phyloP scores from a whole-genome alignment of 2,797 vertebrate species.

The Trachops cirrhosus region DNA sequence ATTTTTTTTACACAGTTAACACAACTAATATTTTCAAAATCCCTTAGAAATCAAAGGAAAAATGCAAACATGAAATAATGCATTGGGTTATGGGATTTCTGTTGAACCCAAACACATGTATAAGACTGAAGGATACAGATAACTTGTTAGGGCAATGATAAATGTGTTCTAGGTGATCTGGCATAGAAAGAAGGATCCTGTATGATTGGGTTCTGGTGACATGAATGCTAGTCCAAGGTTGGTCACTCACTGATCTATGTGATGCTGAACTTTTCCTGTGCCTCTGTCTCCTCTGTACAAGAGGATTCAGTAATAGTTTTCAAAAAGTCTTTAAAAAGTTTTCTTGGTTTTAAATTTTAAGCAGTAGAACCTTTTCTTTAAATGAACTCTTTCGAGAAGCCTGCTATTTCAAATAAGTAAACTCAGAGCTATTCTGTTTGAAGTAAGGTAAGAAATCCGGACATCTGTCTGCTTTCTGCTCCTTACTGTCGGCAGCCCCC shows the following conservation, averaged over 20 bases:
- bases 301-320: background rate
- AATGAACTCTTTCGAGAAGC: constrained; percentile 36
- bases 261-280: background rate
- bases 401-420: constrained; percentile 29
- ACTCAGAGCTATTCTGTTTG: background rate
- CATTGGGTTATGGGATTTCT: background rate
- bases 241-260: background rate
- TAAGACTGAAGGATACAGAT: background rate
- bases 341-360: constrained; percentile 37
- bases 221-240: background rate
- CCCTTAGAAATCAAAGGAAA: constrained; percentile 8
- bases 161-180: background rate
- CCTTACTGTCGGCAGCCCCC: background rate
- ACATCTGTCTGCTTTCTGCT: background rate
- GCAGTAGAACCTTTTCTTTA: constrained; percentile 41
- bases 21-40: background rate
- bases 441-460: background rate
- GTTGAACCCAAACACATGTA: background rate
- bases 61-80: background rate
- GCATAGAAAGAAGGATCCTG: background rate
- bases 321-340: background rate
- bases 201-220: background rate
- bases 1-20: constrained; percentile 4
- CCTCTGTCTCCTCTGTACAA: background rate
- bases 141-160: background rate